Base-by-base conservation (phyloP, 2,797 vertebrate species). In the Caiman crocodilus region DNA sequence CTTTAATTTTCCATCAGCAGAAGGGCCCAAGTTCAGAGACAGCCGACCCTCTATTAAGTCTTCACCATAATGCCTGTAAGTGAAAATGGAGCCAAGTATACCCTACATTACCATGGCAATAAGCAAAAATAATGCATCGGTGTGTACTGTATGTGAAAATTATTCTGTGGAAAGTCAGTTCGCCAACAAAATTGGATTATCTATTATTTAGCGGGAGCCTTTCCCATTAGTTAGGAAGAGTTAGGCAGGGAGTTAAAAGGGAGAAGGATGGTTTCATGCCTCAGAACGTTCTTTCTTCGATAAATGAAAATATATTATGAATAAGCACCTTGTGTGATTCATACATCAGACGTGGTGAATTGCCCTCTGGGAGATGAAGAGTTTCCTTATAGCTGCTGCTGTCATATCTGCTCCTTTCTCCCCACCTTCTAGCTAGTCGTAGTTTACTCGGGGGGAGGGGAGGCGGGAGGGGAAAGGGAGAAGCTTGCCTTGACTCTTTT, bases 161-260 rank as follows among this genome's bases (percentile, higher is more conserved):
- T 20, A 9, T 0, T 28, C 78, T 4, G 4, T 2, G 23, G 73
- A 60, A 78, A 75, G 26, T 11, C 16, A 23, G 23, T 3, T 4
- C 11, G 86, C 18, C 1, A 14, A 26, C 84, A 14, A 25, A 42
- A 81, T 30, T 7, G 58, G 13, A 35, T 15, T 79, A 20, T 87
- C 32, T 42, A 82, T 90, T 87, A 89, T 74, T 71, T 61, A 77
- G 71, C 6, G 14, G 92, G 42, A 73, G 7, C 9, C 50, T 56
- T 78, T 59, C 84, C 84, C 91, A 57, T 89, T 90, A 94, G 92
- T 83, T 90, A 85, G 76, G 57, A 63, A 73, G 82, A 88, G 15
- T 42, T 50, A 73, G 75, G 55, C 90, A 89, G 25, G 14, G 21
- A 11, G 73, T 26, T 71, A 59, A 55, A 35, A 80, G 42, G 7